A percentile compares a stretch with the other conserved stretches of the same genome.
phyloP scores from a whole-genome alignment of 2,113 vertebrate genomes.

The Gasterosteus aculeatus region DNA sequence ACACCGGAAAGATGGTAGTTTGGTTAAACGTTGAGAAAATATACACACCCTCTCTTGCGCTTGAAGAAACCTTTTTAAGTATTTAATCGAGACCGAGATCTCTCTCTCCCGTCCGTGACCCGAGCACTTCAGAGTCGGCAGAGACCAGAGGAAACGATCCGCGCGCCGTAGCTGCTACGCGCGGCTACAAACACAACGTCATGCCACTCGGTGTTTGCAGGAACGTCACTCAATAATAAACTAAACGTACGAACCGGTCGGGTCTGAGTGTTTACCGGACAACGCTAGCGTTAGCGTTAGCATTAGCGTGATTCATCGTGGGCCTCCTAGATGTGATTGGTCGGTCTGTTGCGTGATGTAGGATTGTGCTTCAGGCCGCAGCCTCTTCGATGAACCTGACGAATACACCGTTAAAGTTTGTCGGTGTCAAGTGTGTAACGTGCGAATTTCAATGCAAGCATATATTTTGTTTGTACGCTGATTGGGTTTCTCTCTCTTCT shows the following conservation, averaged over 20 bases:
- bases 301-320: background rate
- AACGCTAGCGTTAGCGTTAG: background rate
- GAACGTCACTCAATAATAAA: background rate
- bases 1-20: background rate
- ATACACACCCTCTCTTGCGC: no score
- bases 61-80: background rate
- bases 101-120: background rate
- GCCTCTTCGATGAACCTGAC: no score
- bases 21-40: background rate
- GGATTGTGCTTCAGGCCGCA: no score
- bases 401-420: no score
- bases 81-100: background rate
- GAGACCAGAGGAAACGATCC: background rate
- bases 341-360: no score
- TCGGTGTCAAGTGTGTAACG: background rate
- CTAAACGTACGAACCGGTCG: background rate
- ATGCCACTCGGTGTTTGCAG: background rate
- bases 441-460: background rate
- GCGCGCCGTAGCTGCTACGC: background rate
- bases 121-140: background rate
- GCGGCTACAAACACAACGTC: background rate
- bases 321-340: no score
- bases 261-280: background rate
- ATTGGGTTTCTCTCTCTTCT: conserved; percentile 4
- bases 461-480: background rate